Evolutionary conservation across 2,888 invertebrate genomes (phyloP).

Genomic region (Pachycephus smyrnensis): DNA sequence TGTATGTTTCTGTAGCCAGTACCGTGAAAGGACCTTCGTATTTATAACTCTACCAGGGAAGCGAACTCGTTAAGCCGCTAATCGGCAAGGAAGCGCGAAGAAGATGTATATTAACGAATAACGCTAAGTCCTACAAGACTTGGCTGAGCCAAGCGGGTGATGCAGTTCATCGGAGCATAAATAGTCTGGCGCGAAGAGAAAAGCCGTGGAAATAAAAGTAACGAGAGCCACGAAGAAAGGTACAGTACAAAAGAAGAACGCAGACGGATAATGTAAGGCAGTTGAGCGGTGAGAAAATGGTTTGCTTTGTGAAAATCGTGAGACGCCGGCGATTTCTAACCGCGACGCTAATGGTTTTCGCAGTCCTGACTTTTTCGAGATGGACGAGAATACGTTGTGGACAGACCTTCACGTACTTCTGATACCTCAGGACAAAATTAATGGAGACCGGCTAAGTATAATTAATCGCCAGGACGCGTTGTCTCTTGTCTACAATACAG

Average conservation of each 20-base stretch:
- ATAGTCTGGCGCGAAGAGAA: conserved; percentile 26
- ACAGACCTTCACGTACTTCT: not conserved
- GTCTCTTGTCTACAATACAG: too few species aligned
- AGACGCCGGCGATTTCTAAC: not conserved
- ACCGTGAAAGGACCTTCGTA: not conserved
- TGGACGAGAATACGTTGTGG: not conserved
- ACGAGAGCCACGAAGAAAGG: conserved; percentile 10
- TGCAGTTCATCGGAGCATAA: conserved; percentile 57
- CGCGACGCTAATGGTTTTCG: too few species aligned
- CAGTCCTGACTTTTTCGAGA: not conserved
- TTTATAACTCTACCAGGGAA: not conserved
- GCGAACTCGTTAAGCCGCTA: not conserved
- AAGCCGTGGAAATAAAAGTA: conserved; percentile 10
- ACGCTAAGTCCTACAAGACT: not conserved
- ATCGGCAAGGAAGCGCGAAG: not conserved
- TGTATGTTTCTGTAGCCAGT: not conserved
- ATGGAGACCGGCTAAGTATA: not conserved
- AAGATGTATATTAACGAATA: not conserved
- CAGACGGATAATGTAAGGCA: not conserved
- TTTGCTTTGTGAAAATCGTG: not conserved
- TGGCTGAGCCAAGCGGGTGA: conserved; percentile 29
- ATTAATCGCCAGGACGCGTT: not conserved
- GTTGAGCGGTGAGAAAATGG: not conserved
- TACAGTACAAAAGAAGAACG: conserved; percentile 7
- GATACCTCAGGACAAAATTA: too few species aligned